Base-by-base conservation (phyloP, 2,888 invertebrate genomes). In the Drosophila mercatorum region DNA sequence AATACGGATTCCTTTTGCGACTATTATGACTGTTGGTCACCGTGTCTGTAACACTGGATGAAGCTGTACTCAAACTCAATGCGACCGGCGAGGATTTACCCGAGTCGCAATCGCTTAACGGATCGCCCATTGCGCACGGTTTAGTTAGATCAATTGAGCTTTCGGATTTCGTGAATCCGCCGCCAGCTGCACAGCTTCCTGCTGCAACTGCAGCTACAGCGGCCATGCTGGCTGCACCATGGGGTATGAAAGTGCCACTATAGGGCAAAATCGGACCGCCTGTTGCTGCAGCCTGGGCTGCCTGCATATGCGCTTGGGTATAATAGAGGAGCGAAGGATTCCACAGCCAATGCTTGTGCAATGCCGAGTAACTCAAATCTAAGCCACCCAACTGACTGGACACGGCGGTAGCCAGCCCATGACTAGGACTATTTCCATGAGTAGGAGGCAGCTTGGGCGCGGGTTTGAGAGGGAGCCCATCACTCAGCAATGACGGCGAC, bases 1-100 rank as follows among this genome's bases (percentile, higher is more conserved):
- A 97, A 90, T 97, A 97, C 0, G 97, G 97, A 91, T 97, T 97
- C 73, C 96, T 95, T 91, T 97, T 93, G 22, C 92, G 89, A 41
- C 88, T 89, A 59, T 73, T 83, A 34, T 72, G 75, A 10, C 65
- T 64, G 46, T 49, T 65, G 17, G 31, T 57, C 14, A 68, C 12
- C 5, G 72, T 59, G 5, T 63, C 65, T 3, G 72, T 41, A 6
- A 63, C 44, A 3, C 52, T 52, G 11, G 66, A 68, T 6, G 53
- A 57, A 12, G 70, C 43, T 12, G 78, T 59, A 31, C 60, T 72
- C 12, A 88, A 5, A 0, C 82, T 72, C 2, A 90, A 77, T 0
- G 91, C 90, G 7, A 92, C 91, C 22, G 93, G 93, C 2, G 93
- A 93, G 3, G 93, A 93, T 76, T 93, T 92, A 3, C 93, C 92